These are phyloP conservation scores for Acrobasis repandana DNA, from an alignment of 2,888 invertebrate species.

Conservation along the genomic window DNA sequence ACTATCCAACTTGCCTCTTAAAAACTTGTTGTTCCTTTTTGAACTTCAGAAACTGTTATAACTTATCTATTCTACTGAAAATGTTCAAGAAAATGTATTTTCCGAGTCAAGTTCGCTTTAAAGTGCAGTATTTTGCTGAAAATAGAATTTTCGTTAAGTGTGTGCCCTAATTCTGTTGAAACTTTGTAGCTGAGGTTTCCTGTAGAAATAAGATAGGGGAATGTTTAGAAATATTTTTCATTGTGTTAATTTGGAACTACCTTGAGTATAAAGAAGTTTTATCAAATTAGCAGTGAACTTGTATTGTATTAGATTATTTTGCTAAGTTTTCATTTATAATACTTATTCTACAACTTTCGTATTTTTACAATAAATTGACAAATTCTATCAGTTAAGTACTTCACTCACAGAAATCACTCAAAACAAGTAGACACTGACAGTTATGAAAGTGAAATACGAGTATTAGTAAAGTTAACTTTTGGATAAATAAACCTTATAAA, in stretches of 20 bases:
- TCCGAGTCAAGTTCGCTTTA: constrained; percentile 20
- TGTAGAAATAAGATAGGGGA: constrained; percentile 6
- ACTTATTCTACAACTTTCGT: too few species aligned
- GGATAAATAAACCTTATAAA: too few species aligned
- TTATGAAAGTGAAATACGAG: too few species aligned
- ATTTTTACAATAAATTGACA: too few species aligned
- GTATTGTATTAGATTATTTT: not conserved
- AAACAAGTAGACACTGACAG: too few species aligned
- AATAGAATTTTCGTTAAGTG: constrained; percentile 19
- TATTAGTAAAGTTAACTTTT: too few species aligned
- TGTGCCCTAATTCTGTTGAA: constrained; percentile 11
- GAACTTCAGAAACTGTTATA: constrained; percentile 17
- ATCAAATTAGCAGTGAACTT: not conserved
- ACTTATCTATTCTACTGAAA: constrained; percentile 18
- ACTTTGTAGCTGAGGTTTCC: constrained; percentile 11
- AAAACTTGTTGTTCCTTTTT: constrained; percentile 16
- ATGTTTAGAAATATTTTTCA: constrained; percentile 2
- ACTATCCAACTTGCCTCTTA: constrained; percentile 11
- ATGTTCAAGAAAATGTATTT: constrained; percentile 20
- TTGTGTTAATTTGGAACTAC: not conserved
- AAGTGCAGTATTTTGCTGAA: constrained; percentile 21
- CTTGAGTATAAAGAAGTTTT: not conserved
- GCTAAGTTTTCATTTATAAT: too few species aligned
- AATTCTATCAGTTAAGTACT: too few species aligned
- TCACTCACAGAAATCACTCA: too few species aligned